phyloP scores from a whole-genome alignment of 2,113 vertebrate genomes.

The Octodon degus region DNA sequence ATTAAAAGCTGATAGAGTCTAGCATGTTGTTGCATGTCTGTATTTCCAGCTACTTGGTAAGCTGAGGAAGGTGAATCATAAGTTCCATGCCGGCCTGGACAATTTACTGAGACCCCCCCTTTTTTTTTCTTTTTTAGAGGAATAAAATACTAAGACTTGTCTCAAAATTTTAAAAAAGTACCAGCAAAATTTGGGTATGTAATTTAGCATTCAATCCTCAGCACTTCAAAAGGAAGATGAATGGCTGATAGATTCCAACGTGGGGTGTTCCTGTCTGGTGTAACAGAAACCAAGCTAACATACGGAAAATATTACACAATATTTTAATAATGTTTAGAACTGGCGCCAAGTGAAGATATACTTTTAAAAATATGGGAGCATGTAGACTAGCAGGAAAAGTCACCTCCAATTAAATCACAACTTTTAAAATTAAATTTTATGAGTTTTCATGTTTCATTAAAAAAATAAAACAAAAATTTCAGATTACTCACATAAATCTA shows the following conservation, averaged over 20 bases:
- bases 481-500: background rate
- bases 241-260: background rate
- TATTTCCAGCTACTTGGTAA: background rate
- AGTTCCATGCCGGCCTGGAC: background rate
- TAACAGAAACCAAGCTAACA: background rate
- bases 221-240: background rate
- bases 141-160: too few relatives aligned
- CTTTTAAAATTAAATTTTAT: background rate
- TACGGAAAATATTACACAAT: constrained; percentile 7
- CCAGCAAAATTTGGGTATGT: background rate
- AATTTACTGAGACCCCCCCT: background rate
- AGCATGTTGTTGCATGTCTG: background rate
- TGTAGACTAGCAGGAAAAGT: background rate
- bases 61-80: background rate
- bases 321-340: background rate
- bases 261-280: background rate
- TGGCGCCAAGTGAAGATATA: background rate
- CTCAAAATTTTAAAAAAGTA: background rate
- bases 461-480: background rate
- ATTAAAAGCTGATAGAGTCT: background rate
- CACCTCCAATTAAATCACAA: background rate
- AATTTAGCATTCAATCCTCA: background rate
- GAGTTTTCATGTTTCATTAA: background rate
- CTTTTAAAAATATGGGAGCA: background rate
- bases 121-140: too few relatives aligned